phyloP scores from a whole-genome alignment of 2,888 invertebrate species.

The Zeuzera pyrina region DNA sequence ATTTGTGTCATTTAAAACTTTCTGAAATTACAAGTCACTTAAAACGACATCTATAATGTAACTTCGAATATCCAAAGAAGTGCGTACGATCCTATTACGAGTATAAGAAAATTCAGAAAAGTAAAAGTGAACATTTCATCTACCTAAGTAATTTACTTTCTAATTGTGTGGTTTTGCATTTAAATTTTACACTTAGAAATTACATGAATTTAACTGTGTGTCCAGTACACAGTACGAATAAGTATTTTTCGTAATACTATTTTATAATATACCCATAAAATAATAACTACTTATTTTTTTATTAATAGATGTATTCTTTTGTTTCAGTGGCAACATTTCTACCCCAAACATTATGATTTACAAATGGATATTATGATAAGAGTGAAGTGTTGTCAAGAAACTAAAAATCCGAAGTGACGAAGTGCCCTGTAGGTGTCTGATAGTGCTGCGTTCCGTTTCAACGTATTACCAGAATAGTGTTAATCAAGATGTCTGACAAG shows the following conservation, averaged over 20 bases:
- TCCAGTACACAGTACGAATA: not conserved
- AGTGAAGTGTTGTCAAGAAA: constrained; percentile 73
- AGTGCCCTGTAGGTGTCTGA: constrained; percentile 66
- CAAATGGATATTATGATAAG: constrained; percentile 74
- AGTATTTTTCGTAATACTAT: not conserved
- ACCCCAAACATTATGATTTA: constrained; percentile 73
- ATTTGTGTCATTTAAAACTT: too few species aligned
- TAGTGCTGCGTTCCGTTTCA: constrained; percentile 59
- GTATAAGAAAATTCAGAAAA: constrained; percentile 18
- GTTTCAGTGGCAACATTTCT: constrained; percentile 73
- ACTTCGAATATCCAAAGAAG: too few species aligned
- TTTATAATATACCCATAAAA: not conserved
- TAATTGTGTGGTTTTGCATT: constrained; percentile 17
- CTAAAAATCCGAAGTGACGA: constrained; percentile 73
- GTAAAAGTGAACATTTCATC: constrained; percentile 1
- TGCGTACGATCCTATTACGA: constrained; percentile 4
- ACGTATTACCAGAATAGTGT: constrained; percentile 27
- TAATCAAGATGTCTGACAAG: constrained; percentile 60
- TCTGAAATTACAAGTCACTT: too few species aligned
- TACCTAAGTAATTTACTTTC: constrained; percentile 21
- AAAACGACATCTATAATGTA: too few species aligned
- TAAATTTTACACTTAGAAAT: constrained; percentile 9
- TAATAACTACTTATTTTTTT: not conserved
- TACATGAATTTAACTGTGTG: not conserved
- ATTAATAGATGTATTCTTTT: constrained; percentile 29